Evolutionary conservation across 2,113 vertebrate genomes (phyloP).

Genomic region (Heteronetta atricapilla): DNA sequence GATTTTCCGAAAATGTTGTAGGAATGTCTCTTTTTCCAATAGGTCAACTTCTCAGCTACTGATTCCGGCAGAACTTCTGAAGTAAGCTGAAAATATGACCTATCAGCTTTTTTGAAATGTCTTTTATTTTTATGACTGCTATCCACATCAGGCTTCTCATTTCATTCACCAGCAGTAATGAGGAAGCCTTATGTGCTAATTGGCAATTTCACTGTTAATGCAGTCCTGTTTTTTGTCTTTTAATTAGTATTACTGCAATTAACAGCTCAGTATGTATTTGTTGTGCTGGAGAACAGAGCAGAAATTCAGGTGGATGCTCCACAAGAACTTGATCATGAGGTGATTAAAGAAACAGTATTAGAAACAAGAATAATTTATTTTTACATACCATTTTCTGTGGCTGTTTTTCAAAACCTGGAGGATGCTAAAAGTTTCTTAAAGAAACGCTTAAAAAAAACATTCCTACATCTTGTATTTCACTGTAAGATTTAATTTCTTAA

Average conservation of each 20-base stretch:
- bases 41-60: conserved; percentile 3
- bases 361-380: not conserved
- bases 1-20: not conserved
- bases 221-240: conserved; percentile 65
- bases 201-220: conserved; percentile 71
- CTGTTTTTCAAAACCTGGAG: not conserved
- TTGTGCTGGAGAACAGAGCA: not conserved
- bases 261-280: conserved; percentile 61
- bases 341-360: not conserved
- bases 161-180: conserved; percentile 41
- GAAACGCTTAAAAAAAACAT: not conserved
- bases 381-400: not conserved
- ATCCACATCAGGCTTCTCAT: not conserved
- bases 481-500: not conserved
- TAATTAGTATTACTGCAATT: conserved; percentile 71
- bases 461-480: not conserved
- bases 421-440: not conserved
- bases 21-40: not conserved
- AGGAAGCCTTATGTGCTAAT: conserved; percentile 59
- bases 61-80: not conserved
- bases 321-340: not conserved
- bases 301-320: not conserved
- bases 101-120: not conserved
- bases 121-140: conserved; percentile 7
- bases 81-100: conserved; percentile 5